Evolutionary conservation across 2,888 invertebrate species (phyloP).

Genomic region (Norana najaformis): DNA sequence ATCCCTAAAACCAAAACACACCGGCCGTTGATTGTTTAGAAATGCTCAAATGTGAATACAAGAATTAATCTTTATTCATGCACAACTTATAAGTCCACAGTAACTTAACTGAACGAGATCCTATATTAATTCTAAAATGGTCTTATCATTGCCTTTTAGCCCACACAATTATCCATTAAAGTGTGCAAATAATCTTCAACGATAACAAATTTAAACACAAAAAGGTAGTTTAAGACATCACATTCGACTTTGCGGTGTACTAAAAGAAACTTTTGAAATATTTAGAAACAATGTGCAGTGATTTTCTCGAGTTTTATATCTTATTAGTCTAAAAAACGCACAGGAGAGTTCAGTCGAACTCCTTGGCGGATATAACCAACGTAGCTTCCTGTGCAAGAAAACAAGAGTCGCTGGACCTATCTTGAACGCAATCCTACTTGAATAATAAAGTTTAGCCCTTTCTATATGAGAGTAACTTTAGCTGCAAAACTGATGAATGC

Average conservation of each 20-base stretch:
- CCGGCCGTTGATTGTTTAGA: not conserved
- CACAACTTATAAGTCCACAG: not conserved
- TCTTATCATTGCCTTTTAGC: not conserved
- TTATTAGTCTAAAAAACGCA: too few relatives aligned
- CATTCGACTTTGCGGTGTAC: too few relatives aligned
- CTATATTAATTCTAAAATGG: not conserved
- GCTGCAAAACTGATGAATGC: not conserved
- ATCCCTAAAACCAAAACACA: slow-evolving; percentile 18
- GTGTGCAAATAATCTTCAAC: not conserved
- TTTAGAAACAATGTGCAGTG: not conserved
- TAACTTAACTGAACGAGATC: not conserved
- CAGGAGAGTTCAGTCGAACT: too few relatives aligned
- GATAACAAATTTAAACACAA: not conserved
- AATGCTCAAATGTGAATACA: not conserved
- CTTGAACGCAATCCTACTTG: too few relatives aligned
- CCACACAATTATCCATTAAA: not conserved
- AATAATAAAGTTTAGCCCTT: not conserved
- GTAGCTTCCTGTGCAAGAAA: not conserved
- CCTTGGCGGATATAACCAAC: too few relatives aligned
- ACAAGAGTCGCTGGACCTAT: not conserved
- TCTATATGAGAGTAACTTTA: not conserved
- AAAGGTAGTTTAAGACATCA: not conserved
- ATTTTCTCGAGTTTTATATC: not conserved
- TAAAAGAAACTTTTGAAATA: not conserved
- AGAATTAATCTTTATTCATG: not conserved